Conservation (phyloP, 1,140 invertebrate species). For the Hirudo medicinalis region DNA sequence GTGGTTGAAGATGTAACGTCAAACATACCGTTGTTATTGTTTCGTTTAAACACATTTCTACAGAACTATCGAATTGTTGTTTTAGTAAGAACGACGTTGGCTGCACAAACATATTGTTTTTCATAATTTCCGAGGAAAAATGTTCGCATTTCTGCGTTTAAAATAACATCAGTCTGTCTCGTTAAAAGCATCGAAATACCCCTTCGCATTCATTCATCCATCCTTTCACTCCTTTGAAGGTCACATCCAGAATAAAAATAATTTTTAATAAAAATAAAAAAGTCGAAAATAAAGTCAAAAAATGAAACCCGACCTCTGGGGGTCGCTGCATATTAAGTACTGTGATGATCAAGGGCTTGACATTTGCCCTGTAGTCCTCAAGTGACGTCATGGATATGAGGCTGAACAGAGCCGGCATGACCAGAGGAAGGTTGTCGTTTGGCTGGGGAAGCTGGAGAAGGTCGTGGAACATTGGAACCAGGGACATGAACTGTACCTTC, state of each 20-base stretch:
- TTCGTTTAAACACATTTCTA: no score
- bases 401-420: not conserved
- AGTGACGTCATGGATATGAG: not conserved
- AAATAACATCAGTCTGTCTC: no score
- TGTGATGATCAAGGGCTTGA: not conserved
- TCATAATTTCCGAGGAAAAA: no score
- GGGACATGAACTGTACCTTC: not conserved
- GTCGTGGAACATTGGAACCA: constrained; percentile 10
- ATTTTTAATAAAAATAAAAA: no score
- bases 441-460: not conserved
- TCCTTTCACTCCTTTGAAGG: no score
- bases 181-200: no score
- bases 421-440: not conserved
- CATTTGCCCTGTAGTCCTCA: constrained; percentile 2
- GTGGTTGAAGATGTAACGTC: no score
- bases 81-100: not conserved
- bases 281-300: no score
- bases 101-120: no score
- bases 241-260: no score
- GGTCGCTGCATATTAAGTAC: constrained; percentile 3
- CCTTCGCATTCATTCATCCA: no score
- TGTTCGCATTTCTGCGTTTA: no score
- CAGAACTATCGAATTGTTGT: not conserved
- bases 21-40: not conserved
- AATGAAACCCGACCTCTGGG: not conserved